phyloP scores from a whole-genome alignment of 2,113 vertebrate genomes.

The Carettochelys insculpta region DNA sequence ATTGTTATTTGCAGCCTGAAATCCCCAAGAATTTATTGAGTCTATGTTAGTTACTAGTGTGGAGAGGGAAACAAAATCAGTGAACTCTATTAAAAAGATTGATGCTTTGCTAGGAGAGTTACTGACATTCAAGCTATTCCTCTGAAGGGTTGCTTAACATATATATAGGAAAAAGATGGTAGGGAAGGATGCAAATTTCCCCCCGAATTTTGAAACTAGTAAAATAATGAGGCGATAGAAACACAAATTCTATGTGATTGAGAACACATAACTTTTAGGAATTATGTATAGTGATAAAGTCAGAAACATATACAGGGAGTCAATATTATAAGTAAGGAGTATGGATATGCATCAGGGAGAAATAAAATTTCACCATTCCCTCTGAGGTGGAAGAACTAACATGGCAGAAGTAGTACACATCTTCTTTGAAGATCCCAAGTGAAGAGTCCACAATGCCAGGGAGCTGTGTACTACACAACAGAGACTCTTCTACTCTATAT shows the following conservation, averaged over 20 bases:
- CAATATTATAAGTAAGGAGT: background rate
- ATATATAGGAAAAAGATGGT: background rate
- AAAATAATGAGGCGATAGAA: background rate
- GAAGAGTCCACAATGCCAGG: background rate
- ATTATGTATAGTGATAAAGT: background rate
- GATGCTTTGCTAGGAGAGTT: constrained; percentile 18
- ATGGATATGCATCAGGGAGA: background rate
- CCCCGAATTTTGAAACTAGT: background rate
- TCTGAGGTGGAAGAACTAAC: background rate
- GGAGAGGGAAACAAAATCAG: accelerated
- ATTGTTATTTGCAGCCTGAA: constrained; percentile 36
- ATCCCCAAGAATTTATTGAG: constrained; percentile 39
- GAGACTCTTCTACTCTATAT: background rate
- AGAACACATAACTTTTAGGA: background rate
- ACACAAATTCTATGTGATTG: background rate
- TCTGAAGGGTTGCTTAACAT: constrained; percentile 42
- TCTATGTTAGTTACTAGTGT: constrained; percentile 30
- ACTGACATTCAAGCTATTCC: constrained; percentile 31
- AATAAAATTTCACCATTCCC: background rate
- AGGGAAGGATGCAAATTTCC: constrained; percentile 2
- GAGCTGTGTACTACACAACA: background rate
- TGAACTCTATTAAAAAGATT: constrained; percentile 55
- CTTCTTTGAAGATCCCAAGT: background rate
- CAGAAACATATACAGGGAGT: background rate
- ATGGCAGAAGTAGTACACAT: background rate